These are phyloP conservation scores for Lynx canadensis DNA, from an alignment of 2,113 vertebrate species.

Conservation along the genomic window DNA sequence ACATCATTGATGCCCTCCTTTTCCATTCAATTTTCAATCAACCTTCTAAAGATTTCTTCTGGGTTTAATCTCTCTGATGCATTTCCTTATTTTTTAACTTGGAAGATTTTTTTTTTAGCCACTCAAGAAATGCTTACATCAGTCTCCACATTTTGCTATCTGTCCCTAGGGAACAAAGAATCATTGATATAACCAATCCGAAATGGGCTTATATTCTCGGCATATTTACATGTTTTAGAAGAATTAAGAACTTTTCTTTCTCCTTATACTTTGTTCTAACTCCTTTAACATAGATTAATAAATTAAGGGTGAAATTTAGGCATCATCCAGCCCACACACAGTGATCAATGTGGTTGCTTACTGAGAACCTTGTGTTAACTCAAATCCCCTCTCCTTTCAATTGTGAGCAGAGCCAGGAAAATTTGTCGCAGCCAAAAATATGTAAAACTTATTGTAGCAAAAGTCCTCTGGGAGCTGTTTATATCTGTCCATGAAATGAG, in stretches of 20 bases:
- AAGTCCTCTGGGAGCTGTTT: not conserved
- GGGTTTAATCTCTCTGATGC: not conserved
- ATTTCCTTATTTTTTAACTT: conserved; percentile 8
- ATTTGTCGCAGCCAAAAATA: not conserved
- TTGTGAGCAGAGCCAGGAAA: not conserved
- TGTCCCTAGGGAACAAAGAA: not conserved
- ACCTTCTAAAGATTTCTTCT: not conserved
- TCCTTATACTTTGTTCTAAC: not conserved
- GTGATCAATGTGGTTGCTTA: not conserved
- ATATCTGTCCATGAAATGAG: not conserved
- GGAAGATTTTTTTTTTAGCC: not conserved
- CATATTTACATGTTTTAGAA: not conserved
- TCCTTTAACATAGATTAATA: not conserved
- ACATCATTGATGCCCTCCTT: not conserved
- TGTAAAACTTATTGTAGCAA: not conserved
- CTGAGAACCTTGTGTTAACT: not conserved
- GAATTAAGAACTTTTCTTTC: not conserved
- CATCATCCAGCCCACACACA: not conserved
- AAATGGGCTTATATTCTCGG: not conserved
- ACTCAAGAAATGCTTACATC: not conserved
- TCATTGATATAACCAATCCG: not conserved
- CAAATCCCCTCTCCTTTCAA: not conserved
- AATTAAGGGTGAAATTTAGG: not conserved
- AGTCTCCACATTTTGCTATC: not conserved
- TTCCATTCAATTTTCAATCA: not conserved